These are phyloP conservation scores for Heloderma charlesbogerti DNA, from an alignment of 2,113 vertebrate species.

Conservation along the genomic window DNA sequence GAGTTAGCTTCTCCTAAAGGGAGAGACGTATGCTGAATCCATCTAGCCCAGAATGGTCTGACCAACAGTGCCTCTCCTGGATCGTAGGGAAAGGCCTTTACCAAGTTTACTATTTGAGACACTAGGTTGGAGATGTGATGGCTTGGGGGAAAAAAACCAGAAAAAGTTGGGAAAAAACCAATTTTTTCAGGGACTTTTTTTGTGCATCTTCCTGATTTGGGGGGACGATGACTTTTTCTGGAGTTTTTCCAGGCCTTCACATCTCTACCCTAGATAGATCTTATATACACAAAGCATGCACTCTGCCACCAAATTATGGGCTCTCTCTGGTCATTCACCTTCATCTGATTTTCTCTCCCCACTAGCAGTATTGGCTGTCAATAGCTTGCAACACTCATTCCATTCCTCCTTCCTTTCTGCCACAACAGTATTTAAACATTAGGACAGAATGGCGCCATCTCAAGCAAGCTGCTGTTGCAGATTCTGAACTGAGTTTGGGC, in stretches of 20 bases:
- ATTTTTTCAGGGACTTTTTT: too few relatives aligned
- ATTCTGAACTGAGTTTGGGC: background rate
- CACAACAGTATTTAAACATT: background rate
- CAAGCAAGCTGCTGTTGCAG: background rate
- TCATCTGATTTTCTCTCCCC: background rate
- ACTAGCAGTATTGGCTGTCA: background rate
- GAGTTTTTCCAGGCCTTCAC: too few relatives aligned
- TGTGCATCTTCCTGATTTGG: too few relatives aligned
- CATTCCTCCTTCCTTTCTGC: background rate
- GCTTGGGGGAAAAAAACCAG: too few relatives aligned
- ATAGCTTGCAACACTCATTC: background rate
- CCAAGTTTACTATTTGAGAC: background rate
- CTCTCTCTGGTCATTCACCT: background rate
- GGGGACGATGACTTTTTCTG: too few relatives aligned
- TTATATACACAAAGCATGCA: background rate
- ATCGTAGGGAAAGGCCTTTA: background rate
- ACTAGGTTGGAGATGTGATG: background rate
- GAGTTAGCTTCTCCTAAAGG: background rate
- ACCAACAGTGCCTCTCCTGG: background rate
- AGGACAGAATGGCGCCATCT: background rate
- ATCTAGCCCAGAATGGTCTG: background rate
- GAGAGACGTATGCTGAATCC: background rate
- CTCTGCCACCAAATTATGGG: background rate
- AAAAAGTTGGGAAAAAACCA: too few relatives aligned
- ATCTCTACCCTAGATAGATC: too few relatives aligned